Base-by-base conservation (phyloP, 2,797 vertebrate species). In the Heteromormyrus szaboi region DNA sequence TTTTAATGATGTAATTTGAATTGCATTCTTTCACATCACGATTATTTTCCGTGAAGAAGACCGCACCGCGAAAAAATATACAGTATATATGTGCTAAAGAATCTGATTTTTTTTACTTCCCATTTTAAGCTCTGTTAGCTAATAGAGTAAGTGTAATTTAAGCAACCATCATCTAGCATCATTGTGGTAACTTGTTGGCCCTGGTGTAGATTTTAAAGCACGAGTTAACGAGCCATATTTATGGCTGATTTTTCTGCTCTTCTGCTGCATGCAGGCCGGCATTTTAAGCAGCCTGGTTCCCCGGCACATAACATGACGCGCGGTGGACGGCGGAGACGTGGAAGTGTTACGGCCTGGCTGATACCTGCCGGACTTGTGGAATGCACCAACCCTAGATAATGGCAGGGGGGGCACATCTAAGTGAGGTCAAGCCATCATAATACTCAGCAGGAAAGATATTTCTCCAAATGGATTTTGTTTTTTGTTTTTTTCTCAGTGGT, bases 1-100 rank as follows among this genome's bases (percentile, higher is more conserved):
- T 84, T 85, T 25, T 85, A 81, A 89, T 50, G 25, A 46, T 85
- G 85, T 37, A 41, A 33, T 54, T 89, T 33, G 33, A 89, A 89
- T 50, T 46, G 48, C 54, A 65, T 68, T 89, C 17, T 62, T 65
- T 56, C 29, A 54, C 41, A 37, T 85, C 48, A 17, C 19, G 2
- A 85, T 79, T 9, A 19, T 79, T 33, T 59, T 81, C 46, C 19
- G 54, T 86, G 2, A 86, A 68, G 44, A 50, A 83, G 79, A 81
- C 37, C 12, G 65, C 25, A 41, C 62, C 41, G 33, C 3, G 4
- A 17, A 17, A 72, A 72, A 12, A 50, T 50, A 50, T 12, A 12
- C 5, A 44, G 5, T 50, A 50, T 50, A 22, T 68, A 19, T 41
- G 12, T 79, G 72, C 37, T 41, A 44, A 79, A 79, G 37, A 44